Conservation (phyloP, 2,113 vertebrate species). For the Callaeas wilsoni region DNA sequence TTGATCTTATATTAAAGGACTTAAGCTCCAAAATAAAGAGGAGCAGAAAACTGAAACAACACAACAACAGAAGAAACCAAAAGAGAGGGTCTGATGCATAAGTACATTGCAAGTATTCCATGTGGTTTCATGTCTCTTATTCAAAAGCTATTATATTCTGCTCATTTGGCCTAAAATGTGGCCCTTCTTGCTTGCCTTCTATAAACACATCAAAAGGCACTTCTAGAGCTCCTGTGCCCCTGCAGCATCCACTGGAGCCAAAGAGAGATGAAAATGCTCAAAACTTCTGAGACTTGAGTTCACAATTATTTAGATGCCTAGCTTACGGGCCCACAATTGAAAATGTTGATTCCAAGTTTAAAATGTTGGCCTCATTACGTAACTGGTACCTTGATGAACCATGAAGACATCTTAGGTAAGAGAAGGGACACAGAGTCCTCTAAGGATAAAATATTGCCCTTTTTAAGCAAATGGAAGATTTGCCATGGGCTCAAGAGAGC, state of each 20-base stretch:
- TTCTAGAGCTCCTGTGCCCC: neutral
- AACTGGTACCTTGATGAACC: neutral
- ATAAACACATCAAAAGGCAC: constrained; percentile 33
- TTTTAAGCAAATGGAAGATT: constrained; percentile 22
- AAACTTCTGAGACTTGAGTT: neutral
- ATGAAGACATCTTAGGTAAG: constrained; percentile 17
- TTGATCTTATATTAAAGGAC: constrained; percentile 61
- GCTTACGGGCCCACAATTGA: neutral
- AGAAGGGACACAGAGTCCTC: constrained; percentile 13
- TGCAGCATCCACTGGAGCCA: constrained; percentile 17
- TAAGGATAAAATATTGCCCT: constrained; percentile 14
- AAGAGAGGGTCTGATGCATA: constrained; percentile 54
- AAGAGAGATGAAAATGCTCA: constrained; percentile 49
- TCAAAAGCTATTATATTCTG: constrained; percentile 32
- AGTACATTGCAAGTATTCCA: constrained; percentile 51
- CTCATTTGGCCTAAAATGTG: constrained; percentile 23
- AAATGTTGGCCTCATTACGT: constrained; percentile 17
- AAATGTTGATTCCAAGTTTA: constrained; percentile 21
- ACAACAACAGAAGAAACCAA: constrained; percentile 57
- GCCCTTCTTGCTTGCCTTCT: constrained; percentile 36
- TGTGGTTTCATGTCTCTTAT: constrained; percentile 32
- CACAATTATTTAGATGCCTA: neutral
- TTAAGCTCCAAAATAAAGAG: constrained; percentile 56
- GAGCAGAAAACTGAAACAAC: constrained; percentile 59
- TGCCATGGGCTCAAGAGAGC: neutral